A percentile compares a stretch with the other conserved stretches of the same genome.
phyloP scores from a whole-genome alignment of 1,140 invertebrate genomes.

The Dreissena polymorpha region DNA sequence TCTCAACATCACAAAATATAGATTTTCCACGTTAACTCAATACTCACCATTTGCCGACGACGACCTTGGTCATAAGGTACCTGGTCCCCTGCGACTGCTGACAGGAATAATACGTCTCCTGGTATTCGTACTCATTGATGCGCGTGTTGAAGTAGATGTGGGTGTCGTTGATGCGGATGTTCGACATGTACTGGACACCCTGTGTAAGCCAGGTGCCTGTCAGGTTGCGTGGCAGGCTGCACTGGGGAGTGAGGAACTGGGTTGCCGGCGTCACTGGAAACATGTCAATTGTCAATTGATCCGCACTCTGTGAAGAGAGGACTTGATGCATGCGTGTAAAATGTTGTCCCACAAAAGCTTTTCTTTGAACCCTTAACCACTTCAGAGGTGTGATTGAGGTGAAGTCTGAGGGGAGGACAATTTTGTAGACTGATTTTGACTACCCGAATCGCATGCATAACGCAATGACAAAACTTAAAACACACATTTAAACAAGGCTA shows the following conservation, averaged over 20 bases:
- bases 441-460: too few relatives aligned
- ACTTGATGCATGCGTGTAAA: too few relatives aligned
- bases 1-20: too few relatives aligned
- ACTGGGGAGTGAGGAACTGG: slow-evolving; percentile 89
- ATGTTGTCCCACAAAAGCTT: too few relatives aligned
- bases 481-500: too few relatives aligned
- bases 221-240: slow-evolving; percentile 95
- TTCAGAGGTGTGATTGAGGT: too few relatives aligned
- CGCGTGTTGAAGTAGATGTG: slow-evolving; percentile 95
- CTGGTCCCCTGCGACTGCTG: slow-evolving; percentile 91
- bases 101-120: slow-evolving; percentile 96
- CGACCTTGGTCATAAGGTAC: slow-evolving; percentile 96
- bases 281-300: neutral
- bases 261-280: slow-evolving; percentile 68
- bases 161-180: slow-evolving; percentile 95
- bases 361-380: too few relatives aligned
- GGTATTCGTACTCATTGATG: slow-evolving; percentile 87
- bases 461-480: too few relatives aligned
- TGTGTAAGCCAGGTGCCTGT: slow-evolving; percentile 98
- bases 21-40: too few relatives aligned
- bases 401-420: too few relatives aligned
- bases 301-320: too few relatives aligned
- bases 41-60: slow-evolving; percentile 95
- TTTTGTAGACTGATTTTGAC: too few relatives aligned
- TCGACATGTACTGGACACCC: slow-evolving; percentile 88